Conservation (phyloP, 2,888 invertebrate species). For the Drosophila neotestacea region DNA sequence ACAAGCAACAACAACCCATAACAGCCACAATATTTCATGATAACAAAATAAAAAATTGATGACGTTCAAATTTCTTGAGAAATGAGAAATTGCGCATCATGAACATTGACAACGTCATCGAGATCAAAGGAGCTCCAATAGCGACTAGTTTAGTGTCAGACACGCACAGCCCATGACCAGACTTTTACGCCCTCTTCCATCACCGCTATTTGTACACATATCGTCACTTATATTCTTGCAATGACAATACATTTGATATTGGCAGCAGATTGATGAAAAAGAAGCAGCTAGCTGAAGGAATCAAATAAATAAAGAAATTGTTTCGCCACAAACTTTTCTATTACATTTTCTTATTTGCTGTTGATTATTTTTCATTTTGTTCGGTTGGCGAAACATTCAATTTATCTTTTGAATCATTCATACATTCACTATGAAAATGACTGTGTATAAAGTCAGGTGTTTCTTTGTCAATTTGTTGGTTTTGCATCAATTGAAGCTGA, state of each 20-base stretch:
- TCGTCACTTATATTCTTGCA: slow-evolving; percentile 35
- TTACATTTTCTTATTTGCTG: slow-evolving; percentile 23
- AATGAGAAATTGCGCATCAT: slow-evolving; percentile 73
- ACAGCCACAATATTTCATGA: slow-evolving; percentile 33
- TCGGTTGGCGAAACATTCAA: slow-evolving; percentile 46
- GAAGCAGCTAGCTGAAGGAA: slow-evolving; percentile 19
- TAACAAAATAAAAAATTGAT: slow-evolving; percentile 64
- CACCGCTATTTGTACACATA: neutral
- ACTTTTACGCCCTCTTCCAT: neutral
- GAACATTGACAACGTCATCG: slow-evolving; percentile 69
- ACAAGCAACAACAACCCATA: neutral
- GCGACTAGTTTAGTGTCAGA: slow-evolving; percentile 60
- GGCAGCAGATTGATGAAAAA: slow-evolving; percentile 38
- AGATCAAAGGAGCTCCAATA: slow-evolving; percentile 66
- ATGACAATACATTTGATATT: slow-evolving; percentile 73
- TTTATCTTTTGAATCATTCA: slow-evolving; percentile 63
- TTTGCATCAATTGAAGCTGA: slow-evolving; percentile 32
- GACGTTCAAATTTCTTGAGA: slow-evolving; percentile 71
- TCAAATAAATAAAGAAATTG: slow-evolving; percentile 50
- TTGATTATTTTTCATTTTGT: slow-evolving; percentile 54
- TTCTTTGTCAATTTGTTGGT: slow-evolving; percentile 36
- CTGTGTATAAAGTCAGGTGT: slow-evolving; percentile 32
- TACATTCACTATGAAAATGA: slow-evolving; percentile 27
- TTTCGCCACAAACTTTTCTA: slow-evolving; percentile 44
- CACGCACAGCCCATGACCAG: slow-evolving; percentile 26